Evolutionary conservation across 2,113 vertebrate species (phyloP).

Genomic region (Silurus asotus): DNA sequence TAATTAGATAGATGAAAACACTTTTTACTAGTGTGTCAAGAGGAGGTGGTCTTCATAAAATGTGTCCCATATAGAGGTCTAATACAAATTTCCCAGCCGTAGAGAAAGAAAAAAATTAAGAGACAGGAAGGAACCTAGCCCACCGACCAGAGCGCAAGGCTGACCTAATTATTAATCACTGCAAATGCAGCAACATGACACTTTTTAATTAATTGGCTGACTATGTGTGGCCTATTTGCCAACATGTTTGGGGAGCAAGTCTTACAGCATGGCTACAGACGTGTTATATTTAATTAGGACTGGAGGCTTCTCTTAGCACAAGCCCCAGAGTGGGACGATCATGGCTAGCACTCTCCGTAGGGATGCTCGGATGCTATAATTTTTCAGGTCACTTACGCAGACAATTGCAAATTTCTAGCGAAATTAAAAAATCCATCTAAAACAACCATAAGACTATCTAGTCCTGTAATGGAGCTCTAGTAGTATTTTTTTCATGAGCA

Average conservation of each 20-base stretch:
- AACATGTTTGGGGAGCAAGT: constrained; percentile 59
- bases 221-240: constrained; percentile 67
- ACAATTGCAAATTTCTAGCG: constrained; percentile 44
- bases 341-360: constrained; percentile 53
- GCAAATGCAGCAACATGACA: constrained; percentile 62
- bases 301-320: constrained; percentile 57
- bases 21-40: neutral
- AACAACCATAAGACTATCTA: constrained; percentile 19
- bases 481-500: constrained; percentile 26
- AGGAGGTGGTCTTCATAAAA: constrained; percentile 11
- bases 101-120: constrained; percentile 14
- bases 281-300: constrained; percentile 72
- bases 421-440: constrained; percentile 49
- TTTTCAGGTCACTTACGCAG: constrained; percentile 57
- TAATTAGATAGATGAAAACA: neutral
- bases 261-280: constrained; percentile 55
- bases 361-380: constrained; percentile 28
- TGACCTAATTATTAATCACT: constrained; percentile 66
- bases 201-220: constrained; percentile 70
- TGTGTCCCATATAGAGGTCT: neutral
- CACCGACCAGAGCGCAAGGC: constrained; percentile 51
- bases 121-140: constrained; percentile 29
- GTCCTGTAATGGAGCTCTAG: constrained; percentile 9
- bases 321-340: constrained; percentile 52
- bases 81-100: neutral